phyloP scores from a whole-genome alignment of 2,113 vertebrate species.

The Strix aluco region DNA sequence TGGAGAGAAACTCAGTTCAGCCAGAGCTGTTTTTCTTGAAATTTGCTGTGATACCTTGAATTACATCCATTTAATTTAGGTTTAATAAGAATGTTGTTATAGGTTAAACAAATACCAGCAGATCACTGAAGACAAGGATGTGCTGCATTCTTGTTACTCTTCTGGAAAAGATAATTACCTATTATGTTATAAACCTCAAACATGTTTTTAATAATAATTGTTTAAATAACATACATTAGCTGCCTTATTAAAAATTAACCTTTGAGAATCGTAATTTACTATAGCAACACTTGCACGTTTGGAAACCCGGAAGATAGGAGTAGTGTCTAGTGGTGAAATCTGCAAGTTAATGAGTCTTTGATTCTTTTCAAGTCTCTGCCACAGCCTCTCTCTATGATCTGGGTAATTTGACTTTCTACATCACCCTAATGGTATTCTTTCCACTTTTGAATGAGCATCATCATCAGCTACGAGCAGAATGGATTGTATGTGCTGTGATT shows the following conservation, averaged over 20 bases:
- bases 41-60: not conserved
- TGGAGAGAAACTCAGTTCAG: not conserved
- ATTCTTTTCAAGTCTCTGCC: not conserved
- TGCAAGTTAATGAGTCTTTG: not conserved
- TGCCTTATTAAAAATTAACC: slow-evolving; percentile 69
- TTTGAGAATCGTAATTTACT: slow-evolving; percentile 37
- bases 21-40: not conserved
- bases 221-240: slow-evolving; percentile 65
- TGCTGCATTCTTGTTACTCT: slow-evolving; percentile 38
- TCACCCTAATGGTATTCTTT: not conserved
- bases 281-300: not conserved
- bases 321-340: not conserved
- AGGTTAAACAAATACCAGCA: slow-evolving; percentile 46
- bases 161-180: slow-evolving; percentile 66
- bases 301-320: not conserved
- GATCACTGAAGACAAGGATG: slow-evolving; percentile 14
- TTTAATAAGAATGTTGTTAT: not conserved
- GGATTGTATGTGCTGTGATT: rapidly evolving
- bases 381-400: not conserved
- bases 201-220: slow-evolving; percentile 52
- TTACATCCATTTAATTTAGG: not conserved
- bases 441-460: not conserved
- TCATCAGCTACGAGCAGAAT: not conserved
- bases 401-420: not conserved
- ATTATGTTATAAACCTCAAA: slow-evolving; percentile 49